Percentiles rank a stretch among this genome's conserved stretches.
These are phyloP conservation scores for Pegoplata infirma DNA, from an alignment of 2,888 invertebrate genomes.

Conservation along the genomic window DNA sequence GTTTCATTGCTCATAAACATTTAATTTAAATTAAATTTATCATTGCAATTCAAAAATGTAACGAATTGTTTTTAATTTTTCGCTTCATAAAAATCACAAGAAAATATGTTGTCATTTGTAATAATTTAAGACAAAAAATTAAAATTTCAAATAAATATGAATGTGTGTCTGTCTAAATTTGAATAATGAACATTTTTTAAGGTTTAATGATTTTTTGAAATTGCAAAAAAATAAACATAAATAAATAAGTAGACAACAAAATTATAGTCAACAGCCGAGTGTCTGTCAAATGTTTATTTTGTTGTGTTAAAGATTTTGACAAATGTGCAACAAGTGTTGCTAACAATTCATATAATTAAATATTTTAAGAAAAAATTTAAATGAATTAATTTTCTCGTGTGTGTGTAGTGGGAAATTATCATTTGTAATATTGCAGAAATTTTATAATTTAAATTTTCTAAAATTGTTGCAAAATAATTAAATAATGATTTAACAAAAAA, in stretches of 20 bases:
- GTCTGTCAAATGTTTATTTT: slow-evolving; percentile 38
- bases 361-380: slow-evolving; percentile 11
- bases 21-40: slow-evolving; percentile 62
- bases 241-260: slow-evolving; percentile 11
- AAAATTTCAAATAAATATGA: slow-evolving; percentile 43
- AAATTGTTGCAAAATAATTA: not conserved
- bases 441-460: slow-evolving; percentile 11
- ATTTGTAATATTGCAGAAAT: slow-evolving; percentile 18
- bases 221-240: not conserved
- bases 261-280: slow-evolving; percentile 1
- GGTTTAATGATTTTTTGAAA: slow-evolving; percentile 26
- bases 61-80: slow-evolving; percentile 60
- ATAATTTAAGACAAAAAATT: slow-evolving; percentile 21
- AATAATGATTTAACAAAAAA: no score
- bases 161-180: slow-evolving; percentile 26
- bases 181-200: slow-evolving; percentile 45
- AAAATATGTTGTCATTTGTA: slow-evolving; percentile 45
- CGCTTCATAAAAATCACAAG: slow-evolving; percentile 57
- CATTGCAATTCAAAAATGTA: slow-evolving; percentile 42
- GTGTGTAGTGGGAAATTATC: slow-evolving; percentile 4
- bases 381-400: slow-evolving; percentile 21
- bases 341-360: slow-evolving; percentile 50
- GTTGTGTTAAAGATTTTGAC: slow-evolving; percentile 42
- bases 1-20: slow-evolving; percentile 55
- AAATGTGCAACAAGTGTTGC: slow-evolving; percentile 60